A percentile compares a stretch with the other conserved stretches of the same genome.
Evolutionary conservation across 1,140 invertebrate genomes (phyloP).

Genomic region (Megathymus violae): DNA sequence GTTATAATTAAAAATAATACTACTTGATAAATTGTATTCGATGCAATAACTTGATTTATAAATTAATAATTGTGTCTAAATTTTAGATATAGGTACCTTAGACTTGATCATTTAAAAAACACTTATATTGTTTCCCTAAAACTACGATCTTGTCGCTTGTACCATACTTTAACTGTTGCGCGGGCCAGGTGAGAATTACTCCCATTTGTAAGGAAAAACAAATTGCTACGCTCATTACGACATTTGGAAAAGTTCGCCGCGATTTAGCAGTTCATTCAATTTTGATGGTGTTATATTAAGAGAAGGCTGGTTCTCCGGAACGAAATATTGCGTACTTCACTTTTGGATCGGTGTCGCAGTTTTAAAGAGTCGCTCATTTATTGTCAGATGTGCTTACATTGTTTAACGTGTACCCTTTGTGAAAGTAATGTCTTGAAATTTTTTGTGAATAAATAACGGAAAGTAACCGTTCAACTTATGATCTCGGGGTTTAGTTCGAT

Average conservation of each 20-base stretch:
- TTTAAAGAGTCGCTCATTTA: conserved; percentile 23
- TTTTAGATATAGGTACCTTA: no score
- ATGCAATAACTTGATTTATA: no score
- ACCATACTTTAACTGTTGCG: conserved; percentile 60
- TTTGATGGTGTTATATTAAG: conserved; percentile 45
- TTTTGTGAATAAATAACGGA: conserved; percentile 23
- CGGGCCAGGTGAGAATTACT: conserved; percentile 59
- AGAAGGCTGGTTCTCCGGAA: not conserved
- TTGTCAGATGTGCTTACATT: conserved; percentile 19
- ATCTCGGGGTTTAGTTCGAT: not conserved
- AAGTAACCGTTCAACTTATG: conserved; percentile 14
- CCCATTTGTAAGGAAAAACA: conserved; percentile 66
- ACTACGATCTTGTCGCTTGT: conserved; percentile 42
- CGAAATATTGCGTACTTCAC: conserved; percentile 20
- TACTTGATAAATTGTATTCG: no score
- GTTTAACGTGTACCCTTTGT: conserved; percentile 21
- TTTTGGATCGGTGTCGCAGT: conserved; percentile 14
- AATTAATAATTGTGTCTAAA: no score
- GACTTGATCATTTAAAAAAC: no score
- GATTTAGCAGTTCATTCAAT: conserved; percentile 37
- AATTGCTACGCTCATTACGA: conserved; percentile 62
- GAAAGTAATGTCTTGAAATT: conserved; percentile 7
- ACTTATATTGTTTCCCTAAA: not conserved
- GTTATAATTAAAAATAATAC: no score
- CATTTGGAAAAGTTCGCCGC: conserved; percentile 38